Base-by-base conservation (phyloP, 2,113 vertebrate genomes). In the Nesogale talazaci region DNA sequence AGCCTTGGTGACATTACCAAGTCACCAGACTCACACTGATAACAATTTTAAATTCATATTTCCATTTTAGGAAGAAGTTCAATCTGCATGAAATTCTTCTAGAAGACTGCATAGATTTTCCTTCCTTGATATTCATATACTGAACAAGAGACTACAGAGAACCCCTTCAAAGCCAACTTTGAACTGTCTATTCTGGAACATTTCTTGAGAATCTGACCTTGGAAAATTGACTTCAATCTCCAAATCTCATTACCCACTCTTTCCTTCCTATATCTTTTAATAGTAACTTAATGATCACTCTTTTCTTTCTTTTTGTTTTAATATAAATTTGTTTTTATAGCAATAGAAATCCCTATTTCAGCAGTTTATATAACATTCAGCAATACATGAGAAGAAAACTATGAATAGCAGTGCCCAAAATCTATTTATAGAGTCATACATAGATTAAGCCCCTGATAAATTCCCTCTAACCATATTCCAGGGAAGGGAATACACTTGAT, bases 161-260 rank as follows among this genome's bases (percentile, higher is more conserved):
- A 22, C 6, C 22, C 11, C 59, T 12, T 61, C 22, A 1, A 17
- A 12, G 3, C 7, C 10, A 57, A 6, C 0, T 34, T 29, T 1
- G 27, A 61, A 8, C 7, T 31, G 15, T 59, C 4, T 25, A 1
- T 6, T 25, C 25, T 22, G n/a, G 7, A 36, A 15, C 65, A 67
- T 16, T 4, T 67, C 65, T 16, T n/a, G 14, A 3, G 10, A 8
- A 7, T 31, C 2, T n/a, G 16, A 42, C 31, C 1, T 70, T 27
- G 36, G 6, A 36, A 82, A 3, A 38, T 52, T 82, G 6, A 52
- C 46, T 5, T 2, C 59, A 17, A 61, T 59, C 20, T 5, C 36
- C 34, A 17, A 6, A 17, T 52, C 0, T 31, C 74, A n/a, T 12
- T 31, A 61, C 22, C 16, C 59, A 67, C 65, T 67, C 46, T n/a